phyloP scores from a whole-genome alignment of 2,797 vertebrate species.

The Mormyrops boulengeri region DNA sequence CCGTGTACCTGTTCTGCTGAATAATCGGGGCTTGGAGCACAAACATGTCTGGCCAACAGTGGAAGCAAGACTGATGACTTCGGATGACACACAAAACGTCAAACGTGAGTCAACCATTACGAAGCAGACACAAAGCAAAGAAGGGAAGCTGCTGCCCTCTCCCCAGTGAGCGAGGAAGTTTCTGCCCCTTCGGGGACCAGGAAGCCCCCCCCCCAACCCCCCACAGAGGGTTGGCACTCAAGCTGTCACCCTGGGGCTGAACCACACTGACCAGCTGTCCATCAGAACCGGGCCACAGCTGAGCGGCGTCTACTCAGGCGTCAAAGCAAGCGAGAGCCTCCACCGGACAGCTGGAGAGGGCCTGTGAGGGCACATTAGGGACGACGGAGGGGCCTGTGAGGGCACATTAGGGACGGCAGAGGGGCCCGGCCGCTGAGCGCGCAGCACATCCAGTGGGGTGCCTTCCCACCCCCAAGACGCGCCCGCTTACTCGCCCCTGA shows the following conservation, averaged over 20 bases:
- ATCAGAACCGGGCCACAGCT: slow-evolving; percentile 22
- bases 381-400: too few relatives aligned
- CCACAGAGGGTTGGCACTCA: slow-evolving; percentile 23
- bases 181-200: neutral
- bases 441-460: slow-evolving; percentile 18
- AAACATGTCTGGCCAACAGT: neutral
- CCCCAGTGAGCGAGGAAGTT: neutral
- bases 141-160: too few relatives aligned
- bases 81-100: neutral
- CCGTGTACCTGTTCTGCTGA: neutral
- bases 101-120: neutral
- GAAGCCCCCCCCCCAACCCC: slow-evolving; percentile 18
- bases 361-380: neutral
- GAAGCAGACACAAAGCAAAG: neutral
- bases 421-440: slow-evolving; percentile 1
- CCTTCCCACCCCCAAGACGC: slow-evolving; percentile 23
- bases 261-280: slow-evolving; percentile 37
- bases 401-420: neutral
- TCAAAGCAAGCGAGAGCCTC: neutral
- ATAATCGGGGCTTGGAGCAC: neutral
- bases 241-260: slow-evolving; percentile 21
- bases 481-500: slow-evolving; percentile 48
- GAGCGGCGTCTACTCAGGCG: neutral
- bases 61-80: neutral
- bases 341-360: neutral